These are phyloP conservation scores for Malacoctenus gilli DNA, from an alignment of 2,797 vertebrate genomes.

Conservation along the genomic window DNA sequence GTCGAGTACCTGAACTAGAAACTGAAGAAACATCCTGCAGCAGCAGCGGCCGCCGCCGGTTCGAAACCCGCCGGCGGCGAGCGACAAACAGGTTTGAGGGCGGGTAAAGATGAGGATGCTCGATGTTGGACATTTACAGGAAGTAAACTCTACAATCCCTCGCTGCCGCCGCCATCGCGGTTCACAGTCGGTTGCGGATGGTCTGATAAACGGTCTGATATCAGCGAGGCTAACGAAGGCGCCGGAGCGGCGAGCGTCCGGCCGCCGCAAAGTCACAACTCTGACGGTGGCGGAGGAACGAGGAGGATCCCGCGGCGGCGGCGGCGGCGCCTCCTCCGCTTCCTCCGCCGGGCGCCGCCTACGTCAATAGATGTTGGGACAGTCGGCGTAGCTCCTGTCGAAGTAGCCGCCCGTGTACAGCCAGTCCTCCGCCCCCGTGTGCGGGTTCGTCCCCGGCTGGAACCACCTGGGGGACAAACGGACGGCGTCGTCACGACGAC, in stretches of 20 bases:
- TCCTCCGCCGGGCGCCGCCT: slow-evolving; percentile 21
- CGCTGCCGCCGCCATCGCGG: slow-evolving; percentile 20
- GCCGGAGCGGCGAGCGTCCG: slow-evolving; percentile 46
- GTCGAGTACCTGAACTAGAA: slow-evolving; percentile 51
- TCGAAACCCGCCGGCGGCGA: slow-evolving; percentile 40
- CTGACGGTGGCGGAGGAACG: slow-evolving; percentile 35
- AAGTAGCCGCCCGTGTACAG: slow-evolving; percentile 94
- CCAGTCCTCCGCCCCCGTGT: slow-evolving; percentile 92
- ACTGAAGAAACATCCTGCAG: slow-evolving; percentile 38
- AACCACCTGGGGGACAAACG: slow-evolving; percentile 75
- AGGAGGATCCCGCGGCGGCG: slow-evolving; percentile 43
- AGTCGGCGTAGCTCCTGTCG: slow-evolving; percentile 92
- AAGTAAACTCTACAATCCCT: slow-evolving; percentile 58
- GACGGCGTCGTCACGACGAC: neutral
- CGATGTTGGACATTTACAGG: slow-evolving; percentile 44
- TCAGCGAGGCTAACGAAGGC: slow-evolving; percentile 40
- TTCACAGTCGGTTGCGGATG: slow-evolving; percentile 46
- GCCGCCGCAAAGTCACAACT: slow-evolving; percentile 28
- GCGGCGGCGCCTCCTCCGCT: no score
- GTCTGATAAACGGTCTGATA: slow-evolving; percentile 55
- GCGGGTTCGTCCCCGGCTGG: slow-evolving; percentile 86
- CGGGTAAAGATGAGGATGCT: slow-evolving; percentile 38
- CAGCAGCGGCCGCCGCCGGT: slow-evolving; percentile 25
- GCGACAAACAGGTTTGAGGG: slow-evolving; percentile 36
- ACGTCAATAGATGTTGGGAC: slow-evolving; percentile 94